A percentile compares a stretch with the other conserved stretches of the same genome.
Evolutionary conservation across 1,140 invertebrate genomes (phyloP).

Genomic region (Leptopilina clavipes): DNA sequence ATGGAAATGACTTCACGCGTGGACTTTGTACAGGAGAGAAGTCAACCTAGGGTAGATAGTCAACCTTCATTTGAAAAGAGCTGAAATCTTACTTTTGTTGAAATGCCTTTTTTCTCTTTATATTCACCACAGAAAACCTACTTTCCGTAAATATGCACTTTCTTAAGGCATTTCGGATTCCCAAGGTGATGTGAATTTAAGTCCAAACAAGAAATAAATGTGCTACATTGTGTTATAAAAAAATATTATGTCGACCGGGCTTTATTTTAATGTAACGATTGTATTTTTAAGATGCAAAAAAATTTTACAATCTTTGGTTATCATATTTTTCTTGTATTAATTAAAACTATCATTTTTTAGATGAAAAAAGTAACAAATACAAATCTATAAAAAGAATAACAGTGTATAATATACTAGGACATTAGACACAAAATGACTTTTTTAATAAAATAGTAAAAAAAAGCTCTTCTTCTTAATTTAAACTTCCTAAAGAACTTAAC

Average conservation of each 20-base stretch:
- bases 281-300: no score
- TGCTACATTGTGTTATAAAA: background rate
- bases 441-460: background rate
- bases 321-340: no score
- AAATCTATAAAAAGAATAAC: no score
- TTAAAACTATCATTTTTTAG: no score
- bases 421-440: background rate
- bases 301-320: no score
- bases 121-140: background rate
- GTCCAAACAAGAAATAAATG: background rate
- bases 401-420: no score
- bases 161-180: background rate
- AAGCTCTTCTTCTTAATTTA: background rate
- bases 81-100: slow-evolving; percentile 22
- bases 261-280: background rate
- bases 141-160: slow-evolving; percentile 5
- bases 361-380: no score
- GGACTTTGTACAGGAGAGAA: background rate
- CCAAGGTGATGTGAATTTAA: background rate
- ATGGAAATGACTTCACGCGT: slow-evolving; percentile 16
- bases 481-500: background rate
- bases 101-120: background rate
- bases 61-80: background rate
- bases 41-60: background rate
- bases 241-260: background rate